Evolutionary conservation across 2,888 invertebrate species (phyloP).

Genomic region (Dynastes hyllus): DNA sequence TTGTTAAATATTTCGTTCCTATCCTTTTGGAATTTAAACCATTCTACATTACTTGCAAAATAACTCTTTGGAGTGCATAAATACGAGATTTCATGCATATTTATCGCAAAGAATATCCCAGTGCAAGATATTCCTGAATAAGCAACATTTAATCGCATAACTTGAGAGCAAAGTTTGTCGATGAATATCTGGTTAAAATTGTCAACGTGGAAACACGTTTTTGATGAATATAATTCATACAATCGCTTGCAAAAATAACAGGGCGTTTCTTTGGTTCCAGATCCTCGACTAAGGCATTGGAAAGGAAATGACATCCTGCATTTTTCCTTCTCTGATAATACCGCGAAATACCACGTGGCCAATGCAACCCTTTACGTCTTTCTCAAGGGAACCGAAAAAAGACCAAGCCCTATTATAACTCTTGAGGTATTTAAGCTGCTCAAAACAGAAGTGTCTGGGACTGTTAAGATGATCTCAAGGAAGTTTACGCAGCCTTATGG

Average conservation of each 20-base stretch:
- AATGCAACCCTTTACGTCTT: slow-evolving; percentile 82
- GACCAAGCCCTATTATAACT: slow-evolving; percentile 65
- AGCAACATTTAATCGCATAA: slow-evolving; percentile 7
- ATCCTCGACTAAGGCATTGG: slow-evolving; percentile 80
- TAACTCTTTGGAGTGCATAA: no score
- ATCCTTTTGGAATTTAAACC: no score
- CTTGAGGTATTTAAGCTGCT: slow-evolving; percentile 68
- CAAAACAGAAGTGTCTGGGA: slow-evolving; percentile 64
- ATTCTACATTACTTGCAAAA: no score
- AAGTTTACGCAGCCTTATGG: slow-evolving; percentile 73
- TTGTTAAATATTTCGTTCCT: no score
- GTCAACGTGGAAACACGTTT: no score
- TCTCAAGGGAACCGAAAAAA: slow-evolving; percentile 73
- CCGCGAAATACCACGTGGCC: slow-evolving; percentile 80
- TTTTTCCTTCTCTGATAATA: slow-evolving; percentile 82
- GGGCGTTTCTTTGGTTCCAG: slow-evolving; percentile 70
- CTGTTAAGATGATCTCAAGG: slow-evolving; percentile 65
- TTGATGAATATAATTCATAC: background rate
- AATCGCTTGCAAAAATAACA: background rate
- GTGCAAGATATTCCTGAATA: background rate
- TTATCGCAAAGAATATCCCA: background rate
- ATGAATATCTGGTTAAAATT: background rate
- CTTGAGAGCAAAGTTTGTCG: slow-evolving; percentile 6
- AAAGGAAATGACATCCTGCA: slow-evolving; percentile 80
- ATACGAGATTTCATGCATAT: background rate